These are phyloP conservation scores for Drosophila fungiperda DNA, from an alignment of 2,888 invertebrate genomes.

Conservation along the genomic window DNA sequence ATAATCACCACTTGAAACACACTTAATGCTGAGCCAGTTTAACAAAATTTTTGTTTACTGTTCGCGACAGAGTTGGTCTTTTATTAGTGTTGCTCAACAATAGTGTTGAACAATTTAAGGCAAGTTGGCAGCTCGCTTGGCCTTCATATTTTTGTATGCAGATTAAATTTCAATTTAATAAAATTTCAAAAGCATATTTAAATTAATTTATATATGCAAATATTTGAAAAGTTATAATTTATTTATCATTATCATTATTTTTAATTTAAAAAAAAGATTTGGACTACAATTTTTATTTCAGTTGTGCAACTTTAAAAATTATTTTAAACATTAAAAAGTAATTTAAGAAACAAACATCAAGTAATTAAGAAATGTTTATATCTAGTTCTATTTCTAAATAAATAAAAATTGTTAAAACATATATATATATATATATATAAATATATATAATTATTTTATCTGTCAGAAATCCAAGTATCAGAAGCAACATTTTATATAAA, in stretches of 20 bases:
- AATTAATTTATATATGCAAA: not conserved
- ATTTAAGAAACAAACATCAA: not conserved
- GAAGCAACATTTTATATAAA: not conserved
- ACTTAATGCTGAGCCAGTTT: not conserved
- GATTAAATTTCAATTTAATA: not conserved
- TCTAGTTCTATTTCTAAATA: not conserved
- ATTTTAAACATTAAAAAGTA: not conserved
- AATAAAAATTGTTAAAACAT: not conserved
- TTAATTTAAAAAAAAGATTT: not conserved
- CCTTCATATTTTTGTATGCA: not conserved
- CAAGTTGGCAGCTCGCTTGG: conserved; percentile 30
- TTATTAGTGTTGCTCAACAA: conserved; percentile 8
- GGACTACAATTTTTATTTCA: not conserved
- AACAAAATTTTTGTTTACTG: conserved; percentile 48
- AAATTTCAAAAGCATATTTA: not conserved
- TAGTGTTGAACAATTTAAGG: not conserved
- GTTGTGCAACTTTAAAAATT: not conserved
- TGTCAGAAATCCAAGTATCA: not conserved
- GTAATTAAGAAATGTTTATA: not conserved
- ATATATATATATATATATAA: not conserved
- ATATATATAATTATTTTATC: too few relatives aligned
- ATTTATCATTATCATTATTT: too few relatives aligned
- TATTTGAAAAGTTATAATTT: not conserved
- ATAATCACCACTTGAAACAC: conserved; percentile 15
- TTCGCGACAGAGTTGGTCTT: conserved; percentile 24